Conservation (phyloP, 2,888 invertebrate genomes). For the Bedellia somnulentella region DNA sequence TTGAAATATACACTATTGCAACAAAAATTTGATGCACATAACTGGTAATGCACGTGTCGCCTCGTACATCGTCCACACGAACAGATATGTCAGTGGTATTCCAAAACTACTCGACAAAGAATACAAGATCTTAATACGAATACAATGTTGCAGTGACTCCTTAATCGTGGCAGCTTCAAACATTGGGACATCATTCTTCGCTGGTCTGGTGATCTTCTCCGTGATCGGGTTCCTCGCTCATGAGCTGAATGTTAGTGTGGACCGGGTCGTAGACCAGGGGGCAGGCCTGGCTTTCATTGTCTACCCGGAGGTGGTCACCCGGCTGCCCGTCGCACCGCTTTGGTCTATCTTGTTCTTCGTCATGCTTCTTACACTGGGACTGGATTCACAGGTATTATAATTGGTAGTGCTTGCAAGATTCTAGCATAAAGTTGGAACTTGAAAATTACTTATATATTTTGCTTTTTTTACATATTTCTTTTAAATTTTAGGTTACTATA, state of each 20-base stretch:
- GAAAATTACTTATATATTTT: too few species aligned
- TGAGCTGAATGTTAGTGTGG: constrained; percentile 68
- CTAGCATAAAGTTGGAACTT: too few species aligned
- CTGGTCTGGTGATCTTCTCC: constrained; percentile 79
- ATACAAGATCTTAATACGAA: too few species aligned
- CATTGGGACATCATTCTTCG: constrained; percentile 77
- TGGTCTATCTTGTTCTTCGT: constrained; percentile 83
- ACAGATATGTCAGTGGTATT: too few species aligned
- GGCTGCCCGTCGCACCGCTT: constrained; percentile 76
- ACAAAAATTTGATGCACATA: too few species aligned
- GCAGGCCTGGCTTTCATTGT: constrained; percentile 82
- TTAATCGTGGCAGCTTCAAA: constrained; percentile 77
- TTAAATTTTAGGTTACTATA: too few species aligned
- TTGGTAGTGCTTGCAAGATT: too few species aligned
- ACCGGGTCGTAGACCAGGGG: constrained; percentile 73
- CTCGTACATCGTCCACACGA: too few species aligned
- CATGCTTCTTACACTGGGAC: constrained; percentile 73
- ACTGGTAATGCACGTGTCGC: too few species aligned
- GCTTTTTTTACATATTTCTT: too few species aligned
- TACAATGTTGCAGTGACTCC: constrained; percentile 71
- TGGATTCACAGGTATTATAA: constrained; percentile 71
- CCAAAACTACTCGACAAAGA: too few species aligned
- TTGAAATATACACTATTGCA: too few species aligned
- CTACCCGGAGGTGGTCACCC: constrained; percentile 81
- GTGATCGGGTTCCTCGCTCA: constrained; percentile 81